Evolutionary conservation across 2,888 invertebrate genomes (phyloP).

Genomic region (Eristalis tenax): DNA sequence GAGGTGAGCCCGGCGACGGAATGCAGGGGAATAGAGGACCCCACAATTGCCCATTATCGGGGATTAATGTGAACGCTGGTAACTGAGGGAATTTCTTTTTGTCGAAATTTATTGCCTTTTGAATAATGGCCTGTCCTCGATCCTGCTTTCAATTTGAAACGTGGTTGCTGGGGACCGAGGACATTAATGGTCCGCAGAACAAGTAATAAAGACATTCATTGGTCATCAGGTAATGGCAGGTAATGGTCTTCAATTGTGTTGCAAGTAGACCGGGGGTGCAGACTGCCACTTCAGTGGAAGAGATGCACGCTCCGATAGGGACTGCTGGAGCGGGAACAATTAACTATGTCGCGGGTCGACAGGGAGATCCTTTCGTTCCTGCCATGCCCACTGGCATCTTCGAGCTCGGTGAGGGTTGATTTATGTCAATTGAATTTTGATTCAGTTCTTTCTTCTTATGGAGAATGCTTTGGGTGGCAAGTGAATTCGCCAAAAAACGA

Average conservation of each 20-base stretch:
- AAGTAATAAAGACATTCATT: conserved; percentile 70
- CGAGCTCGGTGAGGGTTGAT: conserved; percentile 22
- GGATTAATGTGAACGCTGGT: conserved; percentile 65
- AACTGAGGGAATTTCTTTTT: conserved; percentile 42
- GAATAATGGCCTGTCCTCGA: conserved; percentile 45
- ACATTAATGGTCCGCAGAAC: conserved; percentile 66
- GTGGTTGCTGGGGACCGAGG: background rate
- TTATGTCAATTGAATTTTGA: conserved; percentile 30
- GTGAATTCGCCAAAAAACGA: conserved; percentile 41
- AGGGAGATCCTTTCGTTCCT: background rate
- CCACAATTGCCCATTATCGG: conserved; percentile 70
- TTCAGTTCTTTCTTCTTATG: background rate
- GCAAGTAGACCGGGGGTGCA: conserved; percentile 32
- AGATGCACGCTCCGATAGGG: conserved; percentile 20
- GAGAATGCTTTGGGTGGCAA: conserved; percentile 6
- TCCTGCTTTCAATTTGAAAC: background rate
- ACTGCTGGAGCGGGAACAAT: conserved; percentile 38
- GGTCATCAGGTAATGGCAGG: conserved; percentile 49
- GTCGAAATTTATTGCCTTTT: conserved; percentile 60
- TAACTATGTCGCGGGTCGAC: conserved; percentile 52
- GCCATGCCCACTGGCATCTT: too few relatives aligned
- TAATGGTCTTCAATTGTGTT: conserved; percentile 59
- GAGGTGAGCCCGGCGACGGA: background rate
- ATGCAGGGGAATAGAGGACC: conserved; percentile 44
- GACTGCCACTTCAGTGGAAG: conserved; percentile 50